Evolutionary conservation across 2,888 invertebrate genomes (phyloP), one percentile per base, ranked within the genome.

Genomic region (Meteorus cinctellus): DNA sequence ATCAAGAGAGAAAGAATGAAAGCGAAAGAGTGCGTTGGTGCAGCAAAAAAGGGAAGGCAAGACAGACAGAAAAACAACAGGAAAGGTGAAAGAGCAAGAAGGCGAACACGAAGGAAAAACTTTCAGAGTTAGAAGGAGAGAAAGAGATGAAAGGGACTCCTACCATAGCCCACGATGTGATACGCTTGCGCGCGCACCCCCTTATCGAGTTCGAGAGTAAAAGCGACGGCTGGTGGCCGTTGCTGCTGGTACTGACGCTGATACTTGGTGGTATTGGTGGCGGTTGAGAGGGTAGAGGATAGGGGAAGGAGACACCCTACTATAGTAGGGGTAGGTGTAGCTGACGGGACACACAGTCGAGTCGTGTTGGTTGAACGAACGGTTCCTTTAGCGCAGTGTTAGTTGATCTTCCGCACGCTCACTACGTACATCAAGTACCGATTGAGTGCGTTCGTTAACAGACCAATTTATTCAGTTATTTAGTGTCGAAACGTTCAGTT

Each of bases 151-250:
- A 24, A 63, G 69, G 55, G 63, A 51, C 60, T 36, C 69, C 51
- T 70, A 63, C 63, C 27, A 24, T 24, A 14, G 72, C 24, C 45
- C n/a, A 48, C 31, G 59, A 31, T 62, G 51, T 34, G 60, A 45
- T 74, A 77, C 81, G 86, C 86, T 84, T 86, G 84, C 82, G 82
- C 84, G 82, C 83, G 82, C 83, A 79, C 83, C 84, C 86, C 86
- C 84, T 88, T 89, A 88, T 88, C 87, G 88, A 87, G 86, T 88
- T 86, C 85, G 85, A 84, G 84, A 84, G 85, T 81, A 85, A 86
- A 86, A 86, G 84, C 85, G 82, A 82, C 84, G 84, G 83, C 79
- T 81, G 81, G 77, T 71, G 78, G 80, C 75, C 74, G 77, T 74
- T 73, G 79, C 78, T 72, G 80, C 77, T 72, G 78, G 75, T 71